These are phyloP conservation scores for Meteorus sp. DNA, from an alignment of 1,140 invertebrate genomes.

Conservation along the genomic window DNA sequence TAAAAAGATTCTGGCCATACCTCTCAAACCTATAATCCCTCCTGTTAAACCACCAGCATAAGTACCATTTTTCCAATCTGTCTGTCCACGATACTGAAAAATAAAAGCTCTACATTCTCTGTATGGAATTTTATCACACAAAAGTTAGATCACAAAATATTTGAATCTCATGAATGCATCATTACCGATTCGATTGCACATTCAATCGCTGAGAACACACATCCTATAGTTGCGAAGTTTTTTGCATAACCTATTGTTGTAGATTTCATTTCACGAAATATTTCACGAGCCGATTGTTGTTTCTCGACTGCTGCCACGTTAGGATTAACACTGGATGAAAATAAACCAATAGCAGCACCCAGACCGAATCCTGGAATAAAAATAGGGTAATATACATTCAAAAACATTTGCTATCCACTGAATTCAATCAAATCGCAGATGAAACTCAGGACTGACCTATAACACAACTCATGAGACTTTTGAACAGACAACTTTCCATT, in stretches of 20 bases:
- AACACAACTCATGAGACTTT: conserved; percentile 86
- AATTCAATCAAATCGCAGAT: conserved; percentile 14
- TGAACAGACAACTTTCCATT: conserved; percentile 92
- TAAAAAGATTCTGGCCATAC: conserved; percentile 55
- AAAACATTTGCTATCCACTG: too few relatives aligned
- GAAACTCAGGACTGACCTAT: conserved; percentile 66
- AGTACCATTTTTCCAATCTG: conserved; percentile 95
- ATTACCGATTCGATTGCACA: conserved; percentile 87
- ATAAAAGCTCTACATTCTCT: too few relatives aligned
- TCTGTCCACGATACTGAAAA: conserved; percentile 84
- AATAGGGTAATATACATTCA: conserved; percentile 19
- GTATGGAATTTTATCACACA: too few relatives aligned
- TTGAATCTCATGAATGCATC: conserved; percentile 23
- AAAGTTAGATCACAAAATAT: too few relatives aligned
- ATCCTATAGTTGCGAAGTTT: conserved; percentile 95
- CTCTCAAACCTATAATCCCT: conserved; percentile 91
- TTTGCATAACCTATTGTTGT: conserved; percentile 92
- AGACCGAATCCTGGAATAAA: conserved; percentile 82
- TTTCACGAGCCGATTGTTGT: conserved; percentile 80
- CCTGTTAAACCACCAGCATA: conserved; percentile 92
- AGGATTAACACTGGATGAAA: conserved; percentile 94
- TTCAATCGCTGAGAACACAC: conserved; percentile 90
- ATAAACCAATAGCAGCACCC: conserved; percentile 91
- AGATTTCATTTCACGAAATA: conserved; percentile 88
- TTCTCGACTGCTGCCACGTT: conserved; percentile 77